A percentile compares a stretch with the other conserved stretches of the same genome.
Conservation (phyloP, 2,113 vertebrate species). For the Tretioscincus oriximinensis region DNA sequence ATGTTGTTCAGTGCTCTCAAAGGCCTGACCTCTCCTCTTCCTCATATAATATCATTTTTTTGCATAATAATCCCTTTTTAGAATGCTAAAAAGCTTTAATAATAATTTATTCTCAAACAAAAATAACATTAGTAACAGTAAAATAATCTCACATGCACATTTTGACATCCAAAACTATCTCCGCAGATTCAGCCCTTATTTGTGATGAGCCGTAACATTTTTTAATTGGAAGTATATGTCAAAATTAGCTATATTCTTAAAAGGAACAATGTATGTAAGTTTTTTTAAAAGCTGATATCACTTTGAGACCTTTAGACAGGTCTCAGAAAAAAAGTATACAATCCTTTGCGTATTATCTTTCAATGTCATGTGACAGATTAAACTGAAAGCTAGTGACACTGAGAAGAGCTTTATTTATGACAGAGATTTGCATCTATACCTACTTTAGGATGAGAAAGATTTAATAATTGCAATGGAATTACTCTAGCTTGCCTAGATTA, state of each 20-base stretch:
- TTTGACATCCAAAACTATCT: not conserved
- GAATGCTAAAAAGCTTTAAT: too few relatives aligned
- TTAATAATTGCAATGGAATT: not conserved
- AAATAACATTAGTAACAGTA: too few relatives aligned
- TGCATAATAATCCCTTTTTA: too few relatives aligned
- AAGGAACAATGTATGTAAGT: not conserved
- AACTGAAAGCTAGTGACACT: not conserved
- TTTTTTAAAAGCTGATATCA: not conserved
- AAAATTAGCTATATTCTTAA: too few relatives aligned
- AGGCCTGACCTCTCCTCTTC: too few relatives aligned
- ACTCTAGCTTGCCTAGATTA: not conserved
- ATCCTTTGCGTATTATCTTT: not conserved
- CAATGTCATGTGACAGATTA: not conserved
- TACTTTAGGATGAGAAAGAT: not conserved
- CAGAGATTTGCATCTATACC: not conserved
- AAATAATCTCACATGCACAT: not conserved
- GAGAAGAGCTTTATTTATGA: not conserved
- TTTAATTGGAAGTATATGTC: not conserved
- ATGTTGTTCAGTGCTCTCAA: too few relatives aligned
- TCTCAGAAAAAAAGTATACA: too few relatives aligned
- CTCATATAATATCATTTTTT: too few relatives aligned
- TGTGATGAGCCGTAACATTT: not conserved
- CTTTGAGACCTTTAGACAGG: not conserved
- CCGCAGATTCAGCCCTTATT: not conserved
- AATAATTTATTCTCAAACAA: too few relatives aligned